Conservation (phyloP, 2,113 vertebrate species). For the Marcusenius ussheri region DNA sequence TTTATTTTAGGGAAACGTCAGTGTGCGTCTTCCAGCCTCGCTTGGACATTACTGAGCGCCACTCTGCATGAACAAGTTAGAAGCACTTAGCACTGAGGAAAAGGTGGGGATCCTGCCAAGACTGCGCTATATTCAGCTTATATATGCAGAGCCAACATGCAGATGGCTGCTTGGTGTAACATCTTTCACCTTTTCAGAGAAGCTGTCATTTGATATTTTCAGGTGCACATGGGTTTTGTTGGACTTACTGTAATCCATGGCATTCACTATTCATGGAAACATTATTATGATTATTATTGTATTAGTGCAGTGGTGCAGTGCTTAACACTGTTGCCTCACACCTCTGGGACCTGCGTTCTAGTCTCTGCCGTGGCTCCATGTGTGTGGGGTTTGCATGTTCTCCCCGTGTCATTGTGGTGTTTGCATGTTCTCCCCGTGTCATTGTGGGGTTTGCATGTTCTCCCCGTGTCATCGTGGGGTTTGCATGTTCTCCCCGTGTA, state of each 20-base stretch:
- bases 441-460: too few species aligned
- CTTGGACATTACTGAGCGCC: neutral
- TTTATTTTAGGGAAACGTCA: neutral
- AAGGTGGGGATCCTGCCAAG: conserved; percentile 1
- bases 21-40: neutral
- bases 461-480: too few species aligned
- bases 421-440: too few species aligned
- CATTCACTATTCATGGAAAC: conserved; percentile 16
- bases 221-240: conserved; percentile 9
- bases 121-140: neutral
- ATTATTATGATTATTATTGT: neutral
- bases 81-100: neutral
- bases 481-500: too few species aligned
- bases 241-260: neutral
- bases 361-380: too few species aligned
- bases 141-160: neutral
- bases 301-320: too few species aligned
- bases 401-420: too few species aligned
- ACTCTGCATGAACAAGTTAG: neutral
- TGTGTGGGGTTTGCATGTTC: too few species aligned
- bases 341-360: too few species aligned
- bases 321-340: too few species aligned
- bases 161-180: neutral
- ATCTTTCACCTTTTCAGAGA: conserved; percentile 21
- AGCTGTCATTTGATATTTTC: conserved; percentile 27